phyloP scores from a whole-genome alignment of 1,140 invertebrate genomes.

The Zaprionus lachaisei region DNA sequence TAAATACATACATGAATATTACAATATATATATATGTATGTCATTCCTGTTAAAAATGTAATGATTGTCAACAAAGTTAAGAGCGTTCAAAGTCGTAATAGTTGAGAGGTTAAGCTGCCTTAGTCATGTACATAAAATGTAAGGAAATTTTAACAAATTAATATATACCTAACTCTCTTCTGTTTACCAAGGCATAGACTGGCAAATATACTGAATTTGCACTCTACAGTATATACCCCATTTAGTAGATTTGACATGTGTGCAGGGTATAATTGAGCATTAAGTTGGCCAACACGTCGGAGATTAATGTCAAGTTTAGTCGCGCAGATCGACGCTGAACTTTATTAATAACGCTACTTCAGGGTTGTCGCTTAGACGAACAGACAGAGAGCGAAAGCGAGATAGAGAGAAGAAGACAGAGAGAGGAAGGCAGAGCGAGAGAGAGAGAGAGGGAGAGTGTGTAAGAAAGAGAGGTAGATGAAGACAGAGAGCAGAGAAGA shows the following conservation, averaged over 20 bases:
- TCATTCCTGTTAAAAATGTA: neutral
- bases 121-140: too few relatives aligned
- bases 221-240: neutral
- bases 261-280: slow-evolving; percentile 16
- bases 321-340: slow-evolving; percentile 5
- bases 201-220: too few relatives aligned
- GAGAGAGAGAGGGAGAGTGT: neutral
- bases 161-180: too few relatives aligned
- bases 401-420: neutral
- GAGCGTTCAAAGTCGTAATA: neutral
- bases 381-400: neutral
- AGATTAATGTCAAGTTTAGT: slow-evolving; percentile 49
- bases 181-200: too few relatives aligned
- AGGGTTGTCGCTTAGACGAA: slow-evolving; percentile 17
- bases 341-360: slow-evolving; percentile 13
- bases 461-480: neutral
- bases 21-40: too few relatives aligned
- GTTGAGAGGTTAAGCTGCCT: too few relatives aligned
- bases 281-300: slow-evolving; percentile 32
- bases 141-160: too few relatives aligned
- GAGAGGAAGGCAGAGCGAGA: neutral
- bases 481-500: neutral
- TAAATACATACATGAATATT: too few relatives aligned
- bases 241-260: neutral
- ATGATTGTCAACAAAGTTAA: neutral